Evolutionary conservation across 2,888 invertebrate species (phyloP).

Genomic region (Acleris emargana): DNA sequence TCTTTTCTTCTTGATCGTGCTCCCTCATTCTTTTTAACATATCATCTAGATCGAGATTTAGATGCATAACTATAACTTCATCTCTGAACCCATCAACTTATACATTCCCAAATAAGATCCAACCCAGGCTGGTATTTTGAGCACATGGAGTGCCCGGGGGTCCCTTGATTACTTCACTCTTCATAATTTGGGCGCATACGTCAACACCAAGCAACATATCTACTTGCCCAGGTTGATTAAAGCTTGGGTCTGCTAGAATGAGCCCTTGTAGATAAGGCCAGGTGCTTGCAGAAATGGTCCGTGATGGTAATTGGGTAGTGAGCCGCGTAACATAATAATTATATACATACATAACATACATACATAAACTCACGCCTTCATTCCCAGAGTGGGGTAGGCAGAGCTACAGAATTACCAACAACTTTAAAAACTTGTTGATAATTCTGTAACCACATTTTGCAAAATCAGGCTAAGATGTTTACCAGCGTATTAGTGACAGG

Average conservation of each 20-base stretch:
- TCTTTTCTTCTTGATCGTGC: conserved; percentile 4
- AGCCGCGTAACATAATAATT: conserved; percentile 9
- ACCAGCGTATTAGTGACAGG: too few species aligned
- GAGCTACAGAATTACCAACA: too few species aligned
- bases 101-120: conserved; percentile 41
- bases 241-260: conserved; percentile 8
- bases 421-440: too few species aligned
- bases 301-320: conserved; percentile 10
- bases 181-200: conserved; percentile 39
- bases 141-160: conserved; percentile 42
- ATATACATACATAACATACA: too few species aligned
- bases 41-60: conserved; percentile 2
- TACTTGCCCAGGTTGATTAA: conserved; percentile 4
- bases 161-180: conserved; percentile 39
- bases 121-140: conserved; percentile 41
- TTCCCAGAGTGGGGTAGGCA: too few species aligned
- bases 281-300: neutral
- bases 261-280: conserved; percentile 14
- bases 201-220: conserved; percentile 38
- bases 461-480: too few species aligned
- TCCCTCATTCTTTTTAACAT: conserved; percentile 15
- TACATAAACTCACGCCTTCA: too few species aligned
- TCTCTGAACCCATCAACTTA: conserved; percentile 4
- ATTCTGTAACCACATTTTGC: too few species aligned
- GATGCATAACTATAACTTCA: conserved; percentile 1